Base-by-base conservation (phyloP, 1,140 invertebrate genomes). In the Zaprionus lachaisei region DNA sequence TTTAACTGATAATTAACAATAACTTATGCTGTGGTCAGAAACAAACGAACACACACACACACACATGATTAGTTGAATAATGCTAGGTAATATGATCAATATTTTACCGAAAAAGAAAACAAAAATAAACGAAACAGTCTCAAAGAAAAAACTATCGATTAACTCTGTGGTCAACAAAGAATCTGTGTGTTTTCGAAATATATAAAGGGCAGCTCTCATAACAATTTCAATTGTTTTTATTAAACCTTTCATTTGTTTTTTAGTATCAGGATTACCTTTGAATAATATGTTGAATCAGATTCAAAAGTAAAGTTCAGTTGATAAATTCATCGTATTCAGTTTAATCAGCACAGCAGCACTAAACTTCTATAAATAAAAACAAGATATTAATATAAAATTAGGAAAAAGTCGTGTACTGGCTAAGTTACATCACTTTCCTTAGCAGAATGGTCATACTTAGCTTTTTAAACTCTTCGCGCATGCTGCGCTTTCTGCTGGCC, bases 1-100 rank as follows among this genome's bases (percentile, higher is more conserved):
- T 81, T 90, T 89, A 89, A 90, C 71, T 90, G 60, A 81, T 89
- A 90, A 85, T 79, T 87, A 87, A 81, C 78, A 68, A 89, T 87
- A 89, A 89, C 69, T n/a, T n/a, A n/a, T n/a, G n/a, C n/a, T 89
- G 69, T 90, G 85, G 85, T 84, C 79, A 87, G 71, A 77, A 73
- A 58, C 51, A 90, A 78, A 26, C 51, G 49, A 9, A 66, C 2
- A 41, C 15, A 63, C 58, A 65, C 54, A 66, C 22, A 70, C 65
- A 55, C 58, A 49, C 38, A 47, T 55, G 20, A 38, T 61, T 69
- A 74, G 67, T 56, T 57, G 49, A 61, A 41, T 58, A 51, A 34
- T 64, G 31, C 26, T 41, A 28, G 47, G 31, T 63, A 31, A 51
- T 54, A 62, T 70, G 24, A 22, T 68, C 14, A 68, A 68, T 14